Percentiles rank a stretch among this genome's conserved stretches.
Evolutionary conservation across 2,797 vertebrate genomes (phyloP).

Genomic region (Malurus splendens): DNA sequence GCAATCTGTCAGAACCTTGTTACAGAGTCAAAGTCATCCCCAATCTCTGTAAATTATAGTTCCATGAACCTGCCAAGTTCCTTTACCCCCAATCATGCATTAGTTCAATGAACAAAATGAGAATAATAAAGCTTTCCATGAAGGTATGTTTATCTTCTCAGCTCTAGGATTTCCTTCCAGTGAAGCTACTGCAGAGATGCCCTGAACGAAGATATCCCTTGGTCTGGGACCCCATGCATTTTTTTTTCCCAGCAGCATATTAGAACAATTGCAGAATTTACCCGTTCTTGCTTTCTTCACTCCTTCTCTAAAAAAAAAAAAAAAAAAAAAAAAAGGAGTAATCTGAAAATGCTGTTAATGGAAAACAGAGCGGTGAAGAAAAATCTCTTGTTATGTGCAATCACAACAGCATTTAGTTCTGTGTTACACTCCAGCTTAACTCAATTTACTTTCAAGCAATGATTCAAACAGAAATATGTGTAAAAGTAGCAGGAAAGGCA

Average conservation of each 20-base stretch:
- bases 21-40: not conserved
- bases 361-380: not conserved
- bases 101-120: not conserved
- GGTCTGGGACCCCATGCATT: not conserved
- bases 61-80: not conserved
- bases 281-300: not conserved
- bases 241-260: not conserved
- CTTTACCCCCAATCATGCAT: not conserved
- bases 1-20: not conserved
- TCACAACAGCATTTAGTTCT: not conserved
- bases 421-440: not conserved
- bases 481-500: not conserved
- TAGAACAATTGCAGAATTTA: not conserved
- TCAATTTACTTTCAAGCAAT: not conserved
- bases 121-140: not conserved
- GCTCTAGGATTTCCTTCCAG: not conserved
- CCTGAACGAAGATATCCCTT: not conserved
- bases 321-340: not conserved
- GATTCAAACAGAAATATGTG: not conserved
- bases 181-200: not conserved
- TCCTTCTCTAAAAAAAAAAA: not conserved
- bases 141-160: not conserved
- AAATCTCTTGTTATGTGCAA: not conserved
- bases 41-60: not conserved
- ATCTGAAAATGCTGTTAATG: not conserved